Percentiles rank a stretch among this genome's conserved stretches.
phyloP scores from a whole-genome alignment of 2,888 invertebrate genomes.

The Meteorus colon region DNA sequence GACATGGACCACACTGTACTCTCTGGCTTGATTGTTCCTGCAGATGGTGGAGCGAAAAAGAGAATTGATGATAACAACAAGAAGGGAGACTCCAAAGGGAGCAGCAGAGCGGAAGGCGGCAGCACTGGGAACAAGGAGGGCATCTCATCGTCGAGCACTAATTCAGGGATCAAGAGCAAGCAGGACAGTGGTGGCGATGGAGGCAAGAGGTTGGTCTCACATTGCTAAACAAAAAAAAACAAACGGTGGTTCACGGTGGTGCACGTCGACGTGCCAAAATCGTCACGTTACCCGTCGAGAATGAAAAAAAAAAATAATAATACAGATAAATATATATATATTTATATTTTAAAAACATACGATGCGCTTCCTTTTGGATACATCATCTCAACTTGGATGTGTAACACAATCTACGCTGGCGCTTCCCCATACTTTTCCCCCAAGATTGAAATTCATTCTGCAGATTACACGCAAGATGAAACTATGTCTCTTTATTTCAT shows the following conservation, averaged over 20 bases:
- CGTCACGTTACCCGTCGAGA: constrained; percentile 45
- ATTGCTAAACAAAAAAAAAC: constrained; percentile 62
- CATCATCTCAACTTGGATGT: constrained; percentile 56
- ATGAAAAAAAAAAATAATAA: constrained; percentile 40
- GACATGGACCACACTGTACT: constrained; percentile 56
- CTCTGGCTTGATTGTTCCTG: constrained; percentile 63
- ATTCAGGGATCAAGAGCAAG: constrained; percentile 76
- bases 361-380: constrained; percentile 60
- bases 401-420: constrained; percentile 61
- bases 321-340: constrained; percentile 41
- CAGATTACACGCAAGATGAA: constrained; percentile 67
- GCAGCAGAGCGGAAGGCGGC: constrained; percentile 69
- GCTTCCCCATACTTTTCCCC: constrained; percentile 54
- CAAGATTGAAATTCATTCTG: constrained; percentile 62
- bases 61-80: constrained; percentile 69
- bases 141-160: constrained; percentile 69
- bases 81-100: constrained; percentile 71
- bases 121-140: constrained; percentile 65
- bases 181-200: constrained; percentile 74
- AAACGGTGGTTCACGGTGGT: constrained; percentile 64
- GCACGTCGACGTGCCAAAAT: constrained; percentile 55
- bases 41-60: constrained; percentile 73
- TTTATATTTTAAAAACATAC: constrained; percentile 44
- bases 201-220: constrained; percentile 76
- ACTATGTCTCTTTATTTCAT: constrained; percentile 61